phyloP scores from a whole-genome alignment of 2,797 vertebrate genomes.

The Falco naumanni region DNA sequence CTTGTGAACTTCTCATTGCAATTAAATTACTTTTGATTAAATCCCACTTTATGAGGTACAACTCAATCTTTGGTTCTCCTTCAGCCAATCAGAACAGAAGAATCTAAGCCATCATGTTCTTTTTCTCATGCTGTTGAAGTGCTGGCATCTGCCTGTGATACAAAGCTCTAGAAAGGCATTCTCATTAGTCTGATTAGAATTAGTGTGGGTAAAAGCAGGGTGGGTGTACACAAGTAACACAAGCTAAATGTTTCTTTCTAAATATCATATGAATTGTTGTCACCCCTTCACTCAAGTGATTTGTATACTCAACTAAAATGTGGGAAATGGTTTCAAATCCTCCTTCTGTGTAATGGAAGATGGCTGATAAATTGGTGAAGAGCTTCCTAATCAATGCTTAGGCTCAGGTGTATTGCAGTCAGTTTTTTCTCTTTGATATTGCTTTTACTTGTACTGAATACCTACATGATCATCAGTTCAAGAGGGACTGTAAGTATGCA shows the following conservation, averaged over 20 bases:
- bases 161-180: neutral
- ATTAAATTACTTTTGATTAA: neutral
- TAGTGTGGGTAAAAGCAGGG: neutral
- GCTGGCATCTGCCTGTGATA: neutral
- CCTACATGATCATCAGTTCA: neutral
- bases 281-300: neutral
- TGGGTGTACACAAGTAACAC: neutral
- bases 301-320: neutral
- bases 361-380: neutral
- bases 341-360: neutral
- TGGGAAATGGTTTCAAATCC: neutral
- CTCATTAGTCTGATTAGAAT: neutral
- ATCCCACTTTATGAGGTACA: neutral
- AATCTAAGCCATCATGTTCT: neutral
- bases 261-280: neutral
- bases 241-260: neutral
- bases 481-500: neutral
- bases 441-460: neutral
- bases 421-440: neutral
- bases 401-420: neutral
- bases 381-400: neutral
- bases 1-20: neutral
- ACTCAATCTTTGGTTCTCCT: neutral
- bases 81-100: neutral
- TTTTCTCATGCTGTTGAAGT: neutral